A percentile compares a stretch with the other conserved stretches of the same genome.
phyloP scores from a whole-genome alignment of 2,797 vertebrate genomes.

The Remorina albescens region DNA sequence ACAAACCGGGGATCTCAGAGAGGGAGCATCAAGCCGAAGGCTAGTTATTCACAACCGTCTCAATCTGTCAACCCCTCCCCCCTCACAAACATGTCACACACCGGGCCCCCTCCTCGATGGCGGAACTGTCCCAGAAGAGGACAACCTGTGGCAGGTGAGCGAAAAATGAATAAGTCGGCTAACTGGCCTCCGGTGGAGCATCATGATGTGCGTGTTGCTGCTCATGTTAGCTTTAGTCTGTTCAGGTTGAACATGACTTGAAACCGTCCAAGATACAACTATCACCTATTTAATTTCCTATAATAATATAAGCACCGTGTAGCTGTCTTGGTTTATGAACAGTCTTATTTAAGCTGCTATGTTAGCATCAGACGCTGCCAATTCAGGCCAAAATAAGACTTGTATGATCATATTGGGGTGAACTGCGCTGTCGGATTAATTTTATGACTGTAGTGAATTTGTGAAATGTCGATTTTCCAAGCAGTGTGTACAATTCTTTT shows the following conservation, averaged over 20 bases:
- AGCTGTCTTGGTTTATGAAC: background rate
- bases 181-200: background rate
- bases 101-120: constrained; percentile 95
- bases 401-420: background rate
- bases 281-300: background rate
- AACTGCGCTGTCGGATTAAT: background rate
- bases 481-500: fast-evolving
- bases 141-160: constrained; percentile 94
- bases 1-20: constrained; percentile 42
- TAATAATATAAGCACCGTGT: background rate
- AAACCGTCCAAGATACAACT: too few relatives aligned
- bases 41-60: constrained; percentile 6
- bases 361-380: constrained; percentile 38
- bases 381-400: background rate
- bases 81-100: constrained; percentile 90
- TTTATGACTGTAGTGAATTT: fast-evolving
- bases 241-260: too few relatives aligned
- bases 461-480: fast-evolving
- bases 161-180: background rate
- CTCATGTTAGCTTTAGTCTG: constrained; percentile 10
- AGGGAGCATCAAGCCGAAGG: constrained; percentile 30
- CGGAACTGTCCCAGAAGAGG: constrained; percentile 95
- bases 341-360: background rate
- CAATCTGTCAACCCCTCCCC: constrained; percentile 5
- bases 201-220: constrained; percentile 1